Evolutionary conservation across 1,140 invertebrate genomes (phyloP), one percentile per base, ranked within the genome.

Genomic region (Heliconius himera): DNA sequence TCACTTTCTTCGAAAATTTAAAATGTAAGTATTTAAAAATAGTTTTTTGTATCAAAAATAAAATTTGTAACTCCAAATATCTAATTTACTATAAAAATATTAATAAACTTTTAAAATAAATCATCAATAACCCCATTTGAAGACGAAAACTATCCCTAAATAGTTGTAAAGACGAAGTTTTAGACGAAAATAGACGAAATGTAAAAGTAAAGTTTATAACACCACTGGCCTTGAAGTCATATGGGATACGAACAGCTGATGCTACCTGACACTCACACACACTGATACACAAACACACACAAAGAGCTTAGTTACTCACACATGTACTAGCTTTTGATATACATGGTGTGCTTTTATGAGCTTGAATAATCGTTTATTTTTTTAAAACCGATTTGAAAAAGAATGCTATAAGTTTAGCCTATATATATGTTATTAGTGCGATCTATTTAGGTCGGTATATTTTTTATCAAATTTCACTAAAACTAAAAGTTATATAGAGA

Each of bases 221-320:
- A 72, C 18, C 70, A 41, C n/a, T 72, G 89, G 82, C 90, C 89
- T 91, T 91, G 90, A 92, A 89, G 86, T 91, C 89, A 91, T 90
- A 91, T 92, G 90, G 89, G 88, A 84, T 85, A 85, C 83, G 83
- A 90, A 91, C 90, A 91, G 90, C 90, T 91, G 90, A 91, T 91
- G 87, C 81, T 91, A 91, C 90, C 90, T 92, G 90, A 90, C 85
- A 84, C 81, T 56, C 77, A 70, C 77, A 41, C 81, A 80, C 82
- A 70, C 78, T 73, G 71, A 78, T 51, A 70, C 78, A 73, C 36
- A 74, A 16, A 51, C 20, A 80, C 77, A 81, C 78, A 78, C 36
- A 36, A 74, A 73, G 20, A 9, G 8, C 11, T 66, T 26, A 66
- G 73, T 36, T 49, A 79, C 76, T 9, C 76, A 76, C 76, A 66